Percentiles rank a stretch among this genome's conserved stretches.
These are phyloP conservation scores for Goniozus legneri DNA, from an alignment of 1,140 invertebrate genomes.

Conservation along the genomic window DNA sequence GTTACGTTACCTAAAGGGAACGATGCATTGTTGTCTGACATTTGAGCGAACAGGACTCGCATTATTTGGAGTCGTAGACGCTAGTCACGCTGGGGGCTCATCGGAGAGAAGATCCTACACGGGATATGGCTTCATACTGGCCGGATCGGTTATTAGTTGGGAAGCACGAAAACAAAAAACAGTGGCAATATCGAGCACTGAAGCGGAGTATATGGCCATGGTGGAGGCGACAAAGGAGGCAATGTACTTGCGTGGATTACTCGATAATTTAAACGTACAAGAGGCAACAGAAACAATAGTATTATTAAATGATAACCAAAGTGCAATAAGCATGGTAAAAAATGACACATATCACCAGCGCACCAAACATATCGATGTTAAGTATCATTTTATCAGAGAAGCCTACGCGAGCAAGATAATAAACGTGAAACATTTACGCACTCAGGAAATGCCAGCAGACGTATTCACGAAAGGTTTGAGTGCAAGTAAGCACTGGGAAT, in stretches of 20 bases:
- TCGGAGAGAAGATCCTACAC: constrained; percentile 1
- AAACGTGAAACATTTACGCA: constrained; percentile 18
- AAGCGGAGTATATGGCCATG: constrained; percentile 9
- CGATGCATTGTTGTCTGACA: background rate
- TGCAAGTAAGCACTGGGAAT: background rate
- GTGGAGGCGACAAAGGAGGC: constrained; percentile 3
- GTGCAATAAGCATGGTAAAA: constrained; percentile 39
- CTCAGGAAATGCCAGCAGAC: constrained; percentile 21
- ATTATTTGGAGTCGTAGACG: background rate
- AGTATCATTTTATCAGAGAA: constrained; percentile 27
- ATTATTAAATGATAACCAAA: constrained; percentile 32
- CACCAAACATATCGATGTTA: constrained; percentile 32
- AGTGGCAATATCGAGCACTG: constrained; percentile 2
- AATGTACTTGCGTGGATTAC: background rate
- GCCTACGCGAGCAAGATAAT: constrained; percentile 14
- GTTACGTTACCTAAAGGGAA: background rate
- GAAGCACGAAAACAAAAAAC: constrained; percentile 2
- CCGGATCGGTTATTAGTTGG: background rate
- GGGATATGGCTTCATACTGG: background rate
- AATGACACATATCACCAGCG: constrained; percentile 34
- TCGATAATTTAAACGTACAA: no score
- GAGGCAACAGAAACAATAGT: constrained; percentile 12
- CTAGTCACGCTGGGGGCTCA: background rate
- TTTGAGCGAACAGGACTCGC: background rate
- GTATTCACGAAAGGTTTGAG: constrained; percentile 24